Percentiles rank a stretch among this genome's conserved stretches.
phyloP scores from a whole-genome alignment of 2,113 vertebrate genomes.

The Gnathonemus longibarbis region DNA sequence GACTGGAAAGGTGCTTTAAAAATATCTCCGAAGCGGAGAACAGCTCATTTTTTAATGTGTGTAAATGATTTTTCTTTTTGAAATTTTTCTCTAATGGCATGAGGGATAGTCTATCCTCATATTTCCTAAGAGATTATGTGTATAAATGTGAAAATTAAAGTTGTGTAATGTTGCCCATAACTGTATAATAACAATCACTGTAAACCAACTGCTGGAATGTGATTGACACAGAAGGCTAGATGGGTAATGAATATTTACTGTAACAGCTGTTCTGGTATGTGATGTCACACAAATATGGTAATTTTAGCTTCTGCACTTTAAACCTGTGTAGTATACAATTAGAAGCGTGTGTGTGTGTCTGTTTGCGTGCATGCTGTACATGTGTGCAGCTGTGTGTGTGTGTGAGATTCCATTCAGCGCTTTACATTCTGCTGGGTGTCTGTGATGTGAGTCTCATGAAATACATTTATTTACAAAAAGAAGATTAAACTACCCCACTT shows the following conservation, averaged over 20 bases:
- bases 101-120: background rate
- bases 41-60: background rate
- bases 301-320: background rate
- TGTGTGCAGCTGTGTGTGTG: background rate
- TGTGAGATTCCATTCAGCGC: background rate
- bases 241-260: background rate
- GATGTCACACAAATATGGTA: background rate
- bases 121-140: background rate
- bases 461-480: constrained; percentile 1
- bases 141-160: background rate
- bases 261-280: background rate
- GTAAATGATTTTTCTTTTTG: background rate
- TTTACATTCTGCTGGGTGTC: background rate
- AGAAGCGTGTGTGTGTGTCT: background rate
- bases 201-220: background rate
- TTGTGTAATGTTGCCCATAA: background rate
- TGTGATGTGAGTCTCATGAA: background rate
- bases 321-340: background rate
- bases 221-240: background rate
- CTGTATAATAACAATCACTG: background rate
- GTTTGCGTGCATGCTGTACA: background rate
- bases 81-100: background rate
- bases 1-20: background rate
- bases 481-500: background rate
- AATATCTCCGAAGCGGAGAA: background rate